Evolutionary conservation across 64 coral and sea anemone species (phyloP).

Genomic region (Montipora sp.): DNA sequence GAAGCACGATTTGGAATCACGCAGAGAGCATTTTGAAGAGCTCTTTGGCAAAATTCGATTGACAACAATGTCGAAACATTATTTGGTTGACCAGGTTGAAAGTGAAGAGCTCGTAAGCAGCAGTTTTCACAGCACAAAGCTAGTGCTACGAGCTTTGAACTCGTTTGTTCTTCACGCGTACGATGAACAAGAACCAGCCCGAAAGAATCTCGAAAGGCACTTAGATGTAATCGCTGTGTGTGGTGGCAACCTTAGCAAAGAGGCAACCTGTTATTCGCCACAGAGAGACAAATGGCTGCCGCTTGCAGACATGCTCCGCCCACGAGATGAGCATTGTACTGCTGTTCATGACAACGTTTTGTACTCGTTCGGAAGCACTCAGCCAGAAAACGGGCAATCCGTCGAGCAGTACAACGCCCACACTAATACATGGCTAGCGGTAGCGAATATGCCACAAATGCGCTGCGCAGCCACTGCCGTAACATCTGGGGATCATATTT

Average conservation of each 20-base stretch:
- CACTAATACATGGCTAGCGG: conserved; percentile 52
- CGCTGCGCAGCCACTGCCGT: conserved; percentile 52
- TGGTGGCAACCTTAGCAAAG: conserved; percentile 58
- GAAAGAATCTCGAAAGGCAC: conserved; percentile 49
- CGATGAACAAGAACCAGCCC: conserved; percentile 10
- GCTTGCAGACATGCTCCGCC: conserved; percentile 32
- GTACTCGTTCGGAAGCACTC: conserved; percentile 57
- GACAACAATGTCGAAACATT: conserved; percentile 51
- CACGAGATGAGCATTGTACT: conserved; percentile 58
- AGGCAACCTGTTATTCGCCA: conserved; percentile 50
- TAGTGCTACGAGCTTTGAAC: conserved; percentile 47
- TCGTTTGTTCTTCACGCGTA: conserved; percentile 49
- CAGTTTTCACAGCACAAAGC: conserved; percentile 69
- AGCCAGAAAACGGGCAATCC: conserved; percentile 55
- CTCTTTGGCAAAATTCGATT: conserved; percentile 57
- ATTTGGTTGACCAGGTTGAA: conserved; percentile 46
- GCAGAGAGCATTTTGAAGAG: conserved; percentile 52
- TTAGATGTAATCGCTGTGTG: conserved; percentile 55
- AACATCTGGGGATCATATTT: conserved; percentile 59
- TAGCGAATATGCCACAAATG: conserved; percentile 51
- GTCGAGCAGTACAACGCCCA: conserved; percentile 67
- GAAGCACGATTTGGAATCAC: conserved; percentile 29
- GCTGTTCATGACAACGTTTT: conserved; percentile 65
- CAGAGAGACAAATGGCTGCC: conserved; percentile 49
- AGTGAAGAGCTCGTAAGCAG: conserved; percentile 46